Percentiles rank a stretch among this genome's conserved stretches.
Conservation (phyloP, 2,888 invertebrate genomes). For the Drosophila colorata region DNA sequence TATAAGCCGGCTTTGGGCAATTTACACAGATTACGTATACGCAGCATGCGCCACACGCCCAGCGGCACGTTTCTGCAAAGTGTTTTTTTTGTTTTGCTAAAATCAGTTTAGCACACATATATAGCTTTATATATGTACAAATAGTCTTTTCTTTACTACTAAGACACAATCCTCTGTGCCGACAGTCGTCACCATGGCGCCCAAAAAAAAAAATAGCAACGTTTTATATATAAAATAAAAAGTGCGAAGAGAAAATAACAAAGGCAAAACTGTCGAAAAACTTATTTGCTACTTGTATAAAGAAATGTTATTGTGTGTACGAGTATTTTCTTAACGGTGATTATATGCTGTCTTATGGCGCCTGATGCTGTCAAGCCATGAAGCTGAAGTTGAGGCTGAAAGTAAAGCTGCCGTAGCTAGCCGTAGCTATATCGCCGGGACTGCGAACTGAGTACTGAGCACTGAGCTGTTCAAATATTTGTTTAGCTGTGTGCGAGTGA, state of each 20-base stretch:
- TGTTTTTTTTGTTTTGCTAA: conserved; percentile 23
- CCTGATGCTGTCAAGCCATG: conserved; percentile 43
- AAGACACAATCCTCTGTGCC: conserved; percentile 17
- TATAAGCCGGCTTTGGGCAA: conserved; percentile 23
- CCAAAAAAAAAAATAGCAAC: conserved; percentile 21
- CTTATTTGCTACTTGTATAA: conserved; percentile 40
- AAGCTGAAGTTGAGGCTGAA: conserved; percentile 8
- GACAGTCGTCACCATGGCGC: conserved; percentile 32
- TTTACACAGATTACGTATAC: conserved; percentile 55
- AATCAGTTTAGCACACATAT: conserved; percentile 45
- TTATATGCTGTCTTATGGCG: conserved; percentile 50
- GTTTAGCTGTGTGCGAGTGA: conserved; percentile 69
- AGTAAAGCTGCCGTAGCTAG: conserved; percentile 16
- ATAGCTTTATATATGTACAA: neutral
- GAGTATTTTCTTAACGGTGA: conserved; percentile 54
- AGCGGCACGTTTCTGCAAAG: conserved; percentile 50
- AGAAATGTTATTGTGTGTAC: conserved; percentile 50
- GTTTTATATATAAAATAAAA: conserved; percentile 17
- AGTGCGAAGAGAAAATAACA: conserved; percentile 4
- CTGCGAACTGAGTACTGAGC: conserved; percentile 12
- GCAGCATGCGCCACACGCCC: conserved; percentile 37
- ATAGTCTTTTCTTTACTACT: conserved; percentile 7
- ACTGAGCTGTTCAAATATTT: conserved; percentile 72
- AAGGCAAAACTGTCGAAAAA: conserved; percentile 30
- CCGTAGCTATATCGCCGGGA: conserved; percentile 21